Evolutionary conservation across 2,888 invertebrate species (phyloP).

Genomic region (Megaustenia siamemsis): DNA sequence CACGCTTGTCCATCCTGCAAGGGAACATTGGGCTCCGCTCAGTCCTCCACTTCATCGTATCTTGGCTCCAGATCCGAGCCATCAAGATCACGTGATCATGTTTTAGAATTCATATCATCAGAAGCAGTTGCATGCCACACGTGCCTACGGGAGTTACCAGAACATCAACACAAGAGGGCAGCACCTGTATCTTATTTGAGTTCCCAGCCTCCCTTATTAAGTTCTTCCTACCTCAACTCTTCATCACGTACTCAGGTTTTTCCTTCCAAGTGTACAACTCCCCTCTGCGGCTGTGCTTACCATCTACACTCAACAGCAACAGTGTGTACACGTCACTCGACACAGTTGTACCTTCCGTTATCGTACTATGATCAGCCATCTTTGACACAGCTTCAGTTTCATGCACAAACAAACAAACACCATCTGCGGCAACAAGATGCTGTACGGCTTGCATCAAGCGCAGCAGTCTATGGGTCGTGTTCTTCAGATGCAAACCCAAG

Average conservation of each 20-base stretch:
- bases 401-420: background rate
- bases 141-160: conserved; percentile 27
- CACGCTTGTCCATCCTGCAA: conserved; percentile 67
- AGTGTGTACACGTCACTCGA: conserved; percentile 29
- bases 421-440: conserved; percentile 46
- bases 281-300: background rate
- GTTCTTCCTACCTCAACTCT: conserved; percentile 24
- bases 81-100: background rate
- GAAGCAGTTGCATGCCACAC: conserved; percentile 2
- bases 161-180: conserved; percentile 7
- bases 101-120: background rate
- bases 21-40: conserved; percentile 63
- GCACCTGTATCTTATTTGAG: background rate
- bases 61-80: conserved; percentile 42
- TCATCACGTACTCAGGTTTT: conserved; percentile 14
- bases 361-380: background rate
- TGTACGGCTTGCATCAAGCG: conserved; percentile 60
- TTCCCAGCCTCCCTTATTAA: conserved; percentile 3
- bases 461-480: conserved; percentile 65
- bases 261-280: background rate
- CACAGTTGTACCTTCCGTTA: conserved; percentile 45
- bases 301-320: background rate
- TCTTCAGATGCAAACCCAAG: conserved; percentile 64
- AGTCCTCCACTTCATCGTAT: conserved; percentile 45
- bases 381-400: background rate